phyloP scores from a whole-genome alignment of 1,140 invertebrate genomes.

The Planococcus citri region DNA sequence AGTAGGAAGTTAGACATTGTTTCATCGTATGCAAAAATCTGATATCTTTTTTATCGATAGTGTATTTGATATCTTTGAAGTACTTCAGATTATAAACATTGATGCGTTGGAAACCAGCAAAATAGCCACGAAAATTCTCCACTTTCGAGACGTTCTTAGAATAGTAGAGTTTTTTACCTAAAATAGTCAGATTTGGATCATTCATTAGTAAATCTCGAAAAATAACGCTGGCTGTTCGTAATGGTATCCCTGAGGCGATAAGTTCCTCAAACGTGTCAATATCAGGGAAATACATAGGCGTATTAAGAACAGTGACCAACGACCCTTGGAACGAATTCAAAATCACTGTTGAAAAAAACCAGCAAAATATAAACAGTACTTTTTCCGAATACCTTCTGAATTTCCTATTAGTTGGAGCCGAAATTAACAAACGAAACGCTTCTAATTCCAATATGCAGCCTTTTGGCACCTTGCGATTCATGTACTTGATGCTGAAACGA shows the following conservation, averaged over 20 bases:
- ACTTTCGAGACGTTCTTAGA: not conserved
- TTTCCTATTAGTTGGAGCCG: slow-evolving; percentile 21
- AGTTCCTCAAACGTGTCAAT: slow-evolving; percentile 34
- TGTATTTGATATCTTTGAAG: slow-evolving; percentile 23
- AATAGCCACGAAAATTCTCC: slow-evolving; percentile 18
- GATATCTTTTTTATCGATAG: slow-evolving; percentile 12
- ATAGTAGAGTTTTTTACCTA: slow-evolving; percentile 8
- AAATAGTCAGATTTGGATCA: slow-evolving; percentile 20
- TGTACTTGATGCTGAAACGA: slow-evolving; percentile 15
- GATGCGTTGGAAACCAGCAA: slow-evolving; percentile 25
- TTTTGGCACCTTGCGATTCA: not conserved
- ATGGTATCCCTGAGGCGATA: slow-evolving; percentile 31
- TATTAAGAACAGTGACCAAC: slow-evolving; percentile 28
- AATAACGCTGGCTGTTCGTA: slow-evolving; percentile 27
- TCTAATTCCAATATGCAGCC: slow-evolving; percentile 14
- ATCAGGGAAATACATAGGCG: slow-evolving; percentile 32
- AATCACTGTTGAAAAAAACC: slow-evolving; percentile 32
- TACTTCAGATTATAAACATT: slow-evolving; percentile 21
- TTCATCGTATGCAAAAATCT: slow-evolving; percentile 32
- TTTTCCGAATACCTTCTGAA: slow-evolving; percentile 27
- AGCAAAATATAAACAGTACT: slow-evolving; percentile 30
- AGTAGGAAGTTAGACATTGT: slow-evolving; percentile 34
- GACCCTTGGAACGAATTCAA: slow-evolving; percentile 25
- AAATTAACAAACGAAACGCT: slow-evolving; percentile 22
- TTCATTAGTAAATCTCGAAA: slow-evolving; percentile 22